Evolutionary conservation across 2,888 invertebrate species (phyloP).

Genomic region (Tenthredo notha): DNA sequence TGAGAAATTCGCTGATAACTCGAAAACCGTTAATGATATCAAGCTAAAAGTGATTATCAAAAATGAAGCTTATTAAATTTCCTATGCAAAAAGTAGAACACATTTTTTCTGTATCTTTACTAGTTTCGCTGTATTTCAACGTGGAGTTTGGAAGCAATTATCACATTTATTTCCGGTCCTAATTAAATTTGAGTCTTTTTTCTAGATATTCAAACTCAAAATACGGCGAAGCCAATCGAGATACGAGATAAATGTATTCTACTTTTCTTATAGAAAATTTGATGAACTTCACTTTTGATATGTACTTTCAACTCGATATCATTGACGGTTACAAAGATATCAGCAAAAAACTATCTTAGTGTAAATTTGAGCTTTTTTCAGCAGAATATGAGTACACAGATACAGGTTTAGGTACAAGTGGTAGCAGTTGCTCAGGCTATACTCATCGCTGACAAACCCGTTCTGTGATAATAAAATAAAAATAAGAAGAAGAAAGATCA

Average conservation of each 20-base stretch:
- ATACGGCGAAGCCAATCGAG: not conserved
- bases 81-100: not conserved
- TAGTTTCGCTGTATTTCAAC: not conserved
- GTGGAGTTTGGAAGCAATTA: not conserved
- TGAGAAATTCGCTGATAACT: not conserved
- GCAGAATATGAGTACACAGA: too few relatives aligned
- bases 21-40: not conserved
- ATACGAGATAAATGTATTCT: not conserved
- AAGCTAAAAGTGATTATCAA: not conserved
- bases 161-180: not conserved
- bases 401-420: not conserved
- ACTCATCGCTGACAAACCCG: not conserved
- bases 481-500: conserved; percentile 64
- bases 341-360: not conserved
- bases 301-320: not conserved
- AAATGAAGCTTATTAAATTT: not conserved
- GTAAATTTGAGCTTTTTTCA: too few relatives aligned
- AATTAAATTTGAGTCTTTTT: not conserved
- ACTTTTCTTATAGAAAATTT: not conserved
- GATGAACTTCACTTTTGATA: not conserved
- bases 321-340: not conserved
- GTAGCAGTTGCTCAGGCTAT: conserved; percentile 58
- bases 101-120: not conserved
- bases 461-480: conserved; percentile 61
- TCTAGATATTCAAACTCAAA: not conserved